phyloP scores from a whole-genome alignment of 2,113 vertebrate species.

The Mesitornis unicolor region DNA sequence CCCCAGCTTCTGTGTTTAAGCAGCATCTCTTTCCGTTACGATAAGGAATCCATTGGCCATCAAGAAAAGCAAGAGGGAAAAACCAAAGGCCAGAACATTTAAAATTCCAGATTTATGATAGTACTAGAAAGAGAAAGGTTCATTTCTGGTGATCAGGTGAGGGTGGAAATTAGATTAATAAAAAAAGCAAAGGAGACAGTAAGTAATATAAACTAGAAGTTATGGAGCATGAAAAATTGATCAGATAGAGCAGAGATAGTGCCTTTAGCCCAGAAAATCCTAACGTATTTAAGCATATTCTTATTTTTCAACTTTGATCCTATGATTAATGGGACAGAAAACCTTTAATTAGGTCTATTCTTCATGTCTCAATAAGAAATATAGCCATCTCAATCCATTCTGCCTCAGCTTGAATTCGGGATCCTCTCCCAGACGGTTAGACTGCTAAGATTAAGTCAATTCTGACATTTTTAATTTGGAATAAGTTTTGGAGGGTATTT shows the following conservation, averaged over 20 bases:
- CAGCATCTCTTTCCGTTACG: not conserved
- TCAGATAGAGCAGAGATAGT: not conserved
- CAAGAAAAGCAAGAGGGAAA: not conserved
- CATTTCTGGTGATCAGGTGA: not conserved
- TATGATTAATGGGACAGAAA: not conserved
- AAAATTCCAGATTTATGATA: not conserved
- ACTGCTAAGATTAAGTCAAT: not conserved
- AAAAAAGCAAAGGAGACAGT: not conserved
- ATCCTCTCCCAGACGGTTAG: not conserved
- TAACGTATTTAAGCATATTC: not conserved
- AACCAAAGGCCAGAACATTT: not conserved
- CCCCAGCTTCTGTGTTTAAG: fast-evolving
- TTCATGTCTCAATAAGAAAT: not conserved
- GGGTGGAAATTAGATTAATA: not conserved
- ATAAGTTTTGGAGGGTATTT: not conserved
- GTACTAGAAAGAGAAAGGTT: not conserved
- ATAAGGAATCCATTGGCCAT: not conserved
- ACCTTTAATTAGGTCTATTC: not conserved
- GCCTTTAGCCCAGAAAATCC: not conserved
- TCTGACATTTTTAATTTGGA: not conserved
- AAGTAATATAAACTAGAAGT: not conserved
- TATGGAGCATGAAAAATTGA: not conserved
- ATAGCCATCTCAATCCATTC: not conserved
- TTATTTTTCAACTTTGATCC: not conserved
- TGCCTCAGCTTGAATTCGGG: not conserved